These are phyloP conservation scores for Proctacanthus coquilletti DNA, from an alignment of 1,140 invertebrate genomes.

Conservation along the genomic window DNA sequence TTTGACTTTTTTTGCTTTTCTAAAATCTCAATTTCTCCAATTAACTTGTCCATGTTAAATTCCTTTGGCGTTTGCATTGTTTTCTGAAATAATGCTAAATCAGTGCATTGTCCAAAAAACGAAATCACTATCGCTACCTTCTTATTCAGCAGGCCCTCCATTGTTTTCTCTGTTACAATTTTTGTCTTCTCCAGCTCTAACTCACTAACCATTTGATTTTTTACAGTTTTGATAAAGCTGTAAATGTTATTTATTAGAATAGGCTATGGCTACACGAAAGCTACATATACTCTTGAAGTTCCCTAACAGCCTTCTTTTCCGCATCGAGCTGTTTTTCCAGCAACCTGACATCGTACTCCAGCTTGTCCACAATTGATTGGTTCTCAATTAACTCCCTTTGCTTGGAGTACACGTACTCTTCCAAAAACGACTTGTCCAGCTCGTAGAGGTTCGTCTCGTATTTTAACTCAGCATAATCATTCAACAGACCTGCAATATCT, in stretches of 20 bases:
- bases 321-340: slow-evolving; percentile 8
- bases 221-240: slow-evolving; percentile 11
- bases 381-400: slow-evolving; percentile 17
- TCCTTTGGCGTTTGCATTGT: slow-evolving; percentile 12
- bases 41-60: slow-evolving; percentile 17
- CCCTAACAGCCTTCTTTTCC: too few relatives aligned
- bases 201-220: slow-evolving; percentile 12
- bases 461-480: slow-evolving; percentile 14
- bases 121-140: slow-evolving; percentile 5
- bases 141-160: slow-evolving; percentile 10
- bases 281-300: not conserved
- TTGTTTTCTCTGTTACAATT: slow-evolving; percentile 7
- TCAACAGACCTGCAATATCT: slow-evolving; percentile 13
- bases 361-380: slow-evolving; percentile 7
- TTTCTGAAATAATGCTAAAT: slow-evolving; percentile 3
- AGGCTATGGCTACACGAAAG: not conserved
- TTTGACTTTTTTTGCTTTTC: too few relatives aligned
- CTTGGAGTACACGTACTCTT: slow-evolving; percentile 14
- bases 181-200: slow-evolving; percentile 8
- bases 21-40: slow-evolving; percentile 15
- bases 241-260: not conserved
- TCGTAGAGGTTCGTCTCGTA: slow-evolving; percentile 11
- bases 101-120: not conserved
- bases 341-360: slow-evolving; percentile 10
- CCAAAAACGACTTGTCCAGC: slow-evolving; percentile 11